Percentiles rank a stretch among this genome's conserved stretches.
phyloP scores from a whole-genome alignment of 2,113 vertebrate species.

The Suricata suricatta region DNA sequence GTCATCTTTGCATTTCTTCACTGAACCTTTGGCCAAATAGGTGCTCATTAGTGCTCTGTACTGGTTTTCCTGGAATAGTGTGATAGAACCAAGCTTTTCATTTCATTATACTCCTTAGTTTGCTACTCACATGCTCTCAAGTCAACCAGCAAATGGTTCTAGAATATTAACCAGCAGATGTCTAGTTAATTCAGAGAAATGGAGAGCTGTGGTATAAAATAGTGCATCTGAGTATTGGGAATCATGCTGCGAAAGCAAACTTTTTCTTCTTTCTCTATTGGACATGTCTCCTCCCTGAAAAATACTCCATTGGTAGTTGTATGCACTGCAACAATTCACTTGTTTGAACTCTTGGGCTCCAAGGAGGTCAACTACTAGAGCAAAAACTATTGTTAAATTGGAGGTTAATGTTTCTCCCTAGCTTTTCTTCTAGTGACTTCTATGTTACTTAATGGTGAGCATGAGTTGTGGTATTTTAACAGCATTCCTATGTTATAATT shows the following conservation, averaged over 20 bases:
- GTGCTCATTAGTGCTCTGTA: background rate
- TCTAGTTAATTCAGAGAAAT: background rate
- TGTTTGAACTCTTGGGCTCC: background rate
- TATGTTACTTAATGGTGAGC: background rate
- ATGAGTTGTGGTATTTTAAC: background rate
- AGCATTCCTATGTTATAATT: background rate
- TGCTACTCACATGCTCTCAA: background rate
- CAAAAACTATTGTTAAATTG: background rate
- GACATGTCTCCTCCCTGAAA: background rate
- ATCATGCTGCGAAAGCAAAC: background rate
- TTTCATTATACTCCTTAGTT: background rate
- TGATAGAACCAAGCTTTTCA: background rate
- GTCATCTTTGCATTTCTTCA: background rate
- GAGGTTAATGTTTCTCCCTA: background rate
- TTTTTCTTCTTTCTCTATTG: background rate
- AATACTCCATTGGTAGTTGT: background rate
- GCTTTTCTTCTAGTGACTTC: background rate
- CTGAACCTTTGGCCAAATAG: background rate
- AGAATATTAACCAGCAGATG: background rate
- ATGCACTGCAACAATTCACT: background rate
- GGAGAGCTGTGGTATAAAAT: background rate
- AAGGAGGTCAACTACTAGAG: background rate
- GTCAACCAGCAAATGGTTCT: background rate
- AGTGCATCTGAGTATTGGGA: background rate
- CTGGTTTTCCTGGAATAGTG: background rate